Base-by-base conservation (phyloP, 2,113 vertebrate genomes). In the Oreochromis aureus region DNA sequence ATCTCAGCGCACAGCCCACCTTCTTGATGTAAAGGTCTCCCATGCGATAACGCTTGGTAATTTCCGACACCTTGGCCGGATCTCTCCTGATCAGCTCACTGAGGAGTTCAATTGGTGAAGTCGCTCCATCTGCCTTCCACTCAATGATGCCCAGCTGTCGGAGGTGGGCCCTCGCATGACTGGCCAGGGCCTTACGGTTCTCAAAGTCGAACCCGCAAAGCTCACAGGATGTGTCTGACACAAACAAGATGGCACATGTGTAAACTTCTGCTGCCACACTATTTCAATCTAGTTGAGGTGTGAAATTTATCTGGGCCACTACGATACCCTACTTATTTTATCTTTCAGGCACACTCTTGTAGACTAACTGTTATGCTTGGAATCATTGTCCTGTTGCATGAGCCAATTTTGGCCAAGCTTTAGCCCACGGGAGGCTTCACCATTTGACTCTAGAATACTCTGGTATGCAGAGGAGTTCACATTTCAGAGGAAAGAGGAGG, bases 141-240 rank as follows among this genome's bases (percentile, higher is more conserved):
- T 99, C 98, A 0, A 97, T 96, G 90, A 98, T 97, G 0, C 98
- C 98, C 27, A 98, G 97, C 87, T 99, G 98, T 3, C 98, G 96
- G 48, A 99, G 97, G 84, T 99, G 98, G 0, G 98, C 98, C 5
- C 98, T 96, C 0, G 98, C 97, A 2, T 98, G 98, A 94, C 98
- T 99, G 39, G 98, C 98, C 93, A 99, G 87, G 0, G 98, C 98
- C 90, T 99, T 98, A 5, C 98, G 97, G 95, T 99, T 99, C 89
- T 99, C 98, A 83, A 99, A 99, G 93, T 97, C 97, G 59, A 98
- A 98, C 22, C 98, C 98, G 30, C 98, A 99, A 1, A 99, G 97
- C 92, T 99, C 98, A 10, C 98, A 99, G 80, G 97, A 97, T 4
- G 97, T 94, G 19, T 98, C 98, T 94, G 95, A 94, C 81, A 96